Base-by-base conservation (phyloP, 2,797 vertebrate species). In the Bufotes viridis region DNA sequence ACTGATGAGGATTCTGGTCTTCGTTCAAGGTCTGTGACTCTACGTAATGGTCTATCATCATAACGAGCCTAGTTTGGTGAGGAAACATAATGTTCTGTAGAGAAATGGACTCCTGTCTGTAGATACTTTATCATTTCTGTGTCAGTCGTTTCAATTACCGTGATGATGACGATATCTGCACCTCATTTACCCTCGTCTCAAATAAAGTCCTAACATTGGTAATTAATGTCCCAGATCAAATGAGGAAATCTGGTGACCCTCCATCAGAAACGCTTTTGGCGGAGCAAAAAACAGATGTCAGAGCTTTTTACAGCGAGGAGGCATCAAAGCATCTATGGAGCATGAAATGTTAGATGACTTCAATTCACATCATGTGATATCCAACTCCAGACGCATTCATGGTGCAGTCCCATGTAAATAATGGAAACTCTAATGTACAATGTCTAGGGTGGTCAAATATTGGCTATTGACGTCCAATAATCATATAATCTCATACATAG, bases 91-190 rank as follows among this genome's bases (percentile, higher is more conserved):
- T 84, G 82, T 84, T 74, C 69, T 84, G 51, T 42, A 17, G 82
- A 84, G 82, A 42, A 42, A 63, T 67, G 34, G 78, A 81, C 80
- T 87, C 55, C 42, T 17, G 26, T 69, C 57, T 7, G 10, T 34
- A 53, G 49, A 67, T n/a, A 55, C 81, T 88, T 51, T 18, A 84
- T 88, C 87, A 83, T 84, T 78, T 57, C 49, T 78, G 60, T 63
- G 81, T 81, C 86, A 78, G 87, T 61, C 61, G 49, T 65, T 88
- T 78, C 79, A 88, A 88, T 88, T 88, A 88, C 13, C 74, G 12
- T 7, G 26, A 51, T 51, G 86, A 74, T 82, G 86, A 80, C 26
- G 63, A 83, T 60, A 22, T 81, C 26, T 70, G 7, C 74, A 70
- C 81, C 87, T 88, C 87, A 88, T 88, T 88, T 75, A 78, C 61